A percentile compares a stretch with the other conserved stretches of the same genome.
Conservation (phyloP, 23 tunicate genomes). For the Pegea sp. region DNA sequence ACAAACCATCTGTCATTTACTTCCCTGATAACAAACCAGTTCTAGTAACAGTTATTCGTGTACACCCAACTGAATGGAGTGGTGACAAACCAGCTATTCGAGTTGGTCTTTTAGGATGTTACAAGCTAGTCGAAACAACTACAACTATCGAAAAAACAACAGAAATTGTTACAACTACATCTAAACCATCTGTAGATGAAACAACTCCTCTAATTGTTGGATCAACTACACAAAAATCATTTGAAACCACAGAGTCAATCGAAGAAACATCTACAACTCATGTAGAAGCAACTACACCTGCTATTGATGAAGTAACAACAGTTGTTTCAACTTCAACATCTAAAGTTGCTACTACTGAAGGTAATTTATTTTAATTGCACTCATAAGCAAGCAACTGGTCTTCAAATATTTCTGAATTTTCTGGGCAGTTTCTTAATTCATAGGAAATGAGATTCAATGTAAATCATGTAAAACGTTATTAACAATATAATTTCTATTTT, state of each 20-base stretch:
- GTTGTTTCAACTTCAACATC: neutral
- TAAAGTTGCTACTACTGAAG: neutral
- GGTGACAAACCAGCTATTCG: constrained; percentile 19
- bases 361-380: neutral
- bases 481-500: too few species aligned
- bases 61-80: constrained; percentile 18
- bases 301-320: constrained; percentile 2
- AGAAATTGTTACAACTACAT: constrained; percentile 14
- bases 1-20: neutral
- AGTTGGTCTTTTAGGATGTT: constrained; percentile 40
- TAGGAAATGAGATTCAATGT: too few species aligned
- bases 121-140: constrained; percentile 26
- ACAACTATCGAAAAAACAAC: constrained; percentile 8
- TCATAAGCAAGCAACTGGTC: too few species aligned
- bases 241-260: too few species aligned
- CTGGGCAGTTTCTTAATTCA: too few species aligned
- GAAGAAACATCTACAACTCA: too few species aligned
- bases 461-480: too few species aligned
- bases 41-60: constrained; percentile 11
- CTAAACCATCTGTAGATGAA: neutral
- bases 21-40: constrained; percentile 7
- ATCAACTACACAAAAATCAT: neutral
- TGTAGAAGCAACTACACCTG: constrained; percentile 4
- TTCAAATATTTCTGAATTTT: too few species aligned
- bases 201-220: constrained; percentile 1